phyloP scores from a whole-genome alignment of 2,888 invertebrate species.

The Morpho helenor region DNA sequence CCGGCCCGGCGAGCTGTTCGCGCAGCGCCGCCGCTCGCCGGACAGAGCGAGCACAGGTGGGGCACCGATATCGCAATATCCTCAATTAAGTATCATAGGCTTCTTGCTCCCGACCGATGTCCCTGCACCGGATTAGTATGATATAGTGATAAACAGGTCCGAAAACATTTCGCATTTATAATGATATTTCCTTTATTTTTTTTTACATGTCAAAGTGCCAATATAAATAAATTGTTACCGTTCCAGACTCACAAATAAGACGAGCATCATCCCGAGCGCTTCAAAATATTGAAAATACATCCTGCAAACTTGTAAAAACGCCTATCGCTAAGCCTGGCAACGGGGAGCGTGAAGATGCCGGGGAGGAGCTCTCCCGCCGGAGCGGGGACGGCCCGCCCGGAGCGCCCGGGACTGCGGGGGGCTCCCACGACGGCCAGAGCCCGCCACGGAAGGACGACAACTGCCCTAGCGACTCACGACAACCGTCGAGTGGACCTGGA shows the following conservation, averaged over 20 bases:
- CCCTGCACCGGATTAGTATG: too few relatives aligned
- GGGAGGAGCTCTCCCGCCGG: conserved; percentile 26
- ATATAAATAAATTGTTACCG: too few relatives aligned
- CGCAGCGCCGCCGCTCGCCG: conserved; percentile 29
- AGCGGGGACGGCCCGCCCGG: conserved; percentile 59
- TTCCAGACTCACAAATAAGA: conserved; percentile 62
- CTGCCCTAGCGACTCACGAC: too few relatives aligned
- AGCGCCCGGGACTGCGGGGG: conserved; percentile 46
- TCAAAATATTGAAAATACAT: conserved; percentile 46
- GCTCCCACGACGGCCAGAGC: not conserved
- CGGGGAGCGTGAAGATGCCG: conserved; percentile 1
- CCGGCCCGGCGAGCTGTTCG: conserved; percentile 82
- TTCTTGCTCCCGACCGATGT: too few relatives aligned
- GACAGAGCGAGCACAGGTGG: conserved; percentile 12
- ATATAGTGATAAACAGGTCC: too few relatives aligned
- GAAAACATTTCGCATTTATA: too few relatives aligned
- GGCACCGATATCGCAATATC: too few relatives aligned
- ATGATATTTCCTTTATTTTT: too few relatives aligned
- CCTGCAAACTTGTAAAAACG: conserved; percentile 51
- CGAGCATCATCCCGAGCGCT: conserved; percentile 59
- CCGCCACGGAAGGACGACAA: too few relatives aligned
- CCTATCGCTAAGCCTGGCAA: conserved; percentile 37
- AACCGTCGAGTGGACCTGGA: too few relatives aligned
- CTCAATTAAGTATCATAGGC: too few relatives aligned
- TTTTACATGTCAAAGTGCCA: too few relatives aligned